phyloP scores from a whole-genome alignment of 2,888 invertebrate species.

The Atrina japonica region DNA sequence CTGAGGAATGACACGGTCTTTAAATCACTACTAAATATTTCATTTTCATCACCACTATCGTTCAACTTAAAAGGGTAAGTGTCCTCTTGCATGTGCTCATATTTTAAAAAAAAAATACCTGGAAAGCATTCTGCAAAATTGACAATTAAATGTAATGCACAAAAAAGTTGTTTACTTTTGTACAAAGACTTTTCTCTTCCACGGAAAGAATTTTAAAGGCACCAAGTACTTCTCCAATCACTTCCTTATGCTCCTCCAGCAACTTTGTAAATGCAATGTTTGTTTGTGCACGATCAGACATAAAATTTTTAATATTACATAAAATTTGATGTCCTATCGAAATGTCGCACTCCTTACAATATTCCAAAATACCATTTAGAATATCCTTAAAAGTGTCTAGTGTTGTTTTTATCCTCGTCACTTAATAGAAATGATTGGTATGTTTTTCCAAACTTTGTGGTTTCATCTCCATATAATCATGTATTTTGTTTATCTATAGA shows the following conservation, averaged over 20 bases:
- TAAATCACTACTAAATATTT: conserved; percentile 6
- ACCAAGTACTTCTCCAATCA: no score
- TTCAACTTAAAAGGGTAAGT: background rate
- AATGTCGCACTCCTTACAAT: conserved; percentile 11
- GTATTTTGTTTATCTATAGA: background rate
- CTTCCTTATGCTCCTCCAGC: conserved; percentile 12
- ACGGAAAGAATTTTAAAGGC: conserved; percentile 9
- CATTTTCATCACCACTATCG: conserved; percentile 16
- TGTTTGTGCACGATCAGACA: conserved; percentile 37
- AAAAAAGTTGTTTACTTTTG: conserved; percentile 34
- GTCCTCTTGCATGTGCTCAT: conserved; percentile 22
- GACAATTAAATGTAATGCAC: conserved; percentile 34
- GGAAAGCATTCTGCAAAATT: conserved; percentile 36
- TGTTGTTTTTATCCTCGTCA: conserved; percentile 31
- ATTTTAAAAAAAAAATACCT: background rate
- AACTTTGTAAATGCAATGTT: conserved; percentile 23
- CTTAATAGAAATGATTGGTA: conserved; percentile 30
- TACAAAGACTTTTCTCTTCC: conserved; percentile 10
- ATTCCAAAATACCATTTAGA: conserved; percentile 23
- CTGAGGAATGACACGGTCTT: conserved; percentile 28
- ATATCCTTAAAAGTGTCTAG: conserved; percentile 30
- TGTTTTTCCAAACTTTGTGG: conserved; percentile 34
- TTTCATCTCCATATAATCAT: conserved; percentile 32
- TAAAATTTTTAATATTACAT: conserved; percentile 28
- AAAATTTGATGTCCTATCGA: conserved; percentile 18